phyloP scores from a whole-genome alignment of 2,113 vertebrate species.

The Cryptomyrus ogoouensis region DNA sequence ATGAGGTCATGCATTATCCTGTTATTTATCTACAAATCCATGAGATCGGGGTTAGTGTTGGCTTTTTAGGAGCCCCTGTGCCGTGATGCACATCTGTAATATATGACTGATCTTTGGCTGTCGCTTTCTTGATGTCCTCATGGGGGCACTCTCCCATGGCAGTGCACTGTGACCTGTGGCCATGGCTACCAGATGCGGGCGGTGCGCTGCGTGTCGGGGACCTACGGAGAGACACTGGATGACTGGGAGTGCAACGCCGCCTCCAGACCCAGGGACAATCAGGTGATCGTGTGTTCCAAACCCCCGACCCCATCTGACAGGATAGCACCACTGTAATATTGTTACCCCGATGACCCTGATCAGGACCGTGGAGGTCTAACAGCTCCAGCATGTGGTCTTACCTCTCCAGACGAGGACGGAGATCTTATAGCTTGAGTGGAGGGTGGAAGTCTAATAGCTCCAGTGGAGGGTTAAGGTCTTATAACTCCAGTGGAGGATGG shows the following conservation, averaged over 20 bases:
- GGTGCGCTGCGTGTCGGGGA: conserved; percentile 73
- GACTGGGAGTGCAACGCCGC: conserved; percentile 75
- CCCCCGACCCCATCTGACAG: background rate
- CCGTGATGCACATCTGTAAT: background rate
- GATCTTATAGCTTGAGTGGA: background rate
- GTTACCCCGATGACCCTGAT: background rate
- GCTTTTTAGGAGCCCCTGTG: background rate
- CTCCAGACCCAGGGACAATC: conserved; percentile 74
- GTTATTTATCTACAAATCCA: background rate
- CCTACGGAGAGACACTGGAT: conserved; percentile 56
- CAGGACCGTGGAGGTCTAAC: background rate
- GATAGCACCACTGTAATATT: background rate
- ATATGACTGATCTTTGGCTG: background rate
- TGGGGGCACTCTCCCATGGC: conserved; percentile 17
- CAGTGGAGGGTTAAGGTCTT: background rate
- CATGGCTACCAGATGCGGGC: conserved; percentile 80
- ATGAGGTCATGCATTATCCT: background rate
- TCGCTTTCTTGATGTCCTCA: background rate
- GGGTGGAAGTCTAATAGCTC: background rate
- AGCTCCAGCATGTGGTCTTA: background rate
- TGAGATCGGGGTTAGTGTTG: background rate
- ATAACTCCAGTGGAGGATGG: background rate
- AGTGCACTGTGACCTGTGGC: conserved; percentile 85
- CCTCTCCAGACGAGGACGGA: background rate
- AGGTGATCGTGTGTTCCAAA: conserved; percentile 54